Percentiles rank a stretch among this genome's conserved stretches.
phyloP scores from a whole-genome alignment of 2,113 vertebrate genomes.

The Callipepla californica region DNA sequence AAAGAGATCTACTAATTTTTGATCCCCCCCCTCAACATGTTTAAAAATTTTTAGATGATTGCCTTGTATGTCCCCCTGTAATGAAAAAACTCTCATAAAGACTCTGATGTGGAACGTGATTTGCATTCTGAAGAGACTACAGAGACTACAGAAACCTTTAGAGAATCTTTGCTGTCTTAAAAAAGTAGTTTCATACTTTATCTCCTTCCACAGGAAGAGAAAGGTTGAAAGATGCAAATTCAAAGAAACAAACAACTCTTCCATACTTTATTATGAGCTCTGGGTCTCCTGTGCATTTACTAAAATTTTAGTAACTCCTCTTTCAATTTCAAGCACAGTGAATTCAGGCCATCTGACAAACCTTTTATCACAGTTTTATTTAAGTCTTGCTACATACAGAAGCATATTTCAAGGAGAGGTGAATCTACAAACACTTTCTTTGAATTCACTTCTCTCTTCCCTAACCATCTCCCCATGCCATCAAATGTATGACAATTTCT shows the following conservation, averaged over 20 bases:
- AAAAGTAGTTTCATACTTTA: not conserved
- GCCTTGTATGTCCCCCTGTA: constrained; percentile 20
- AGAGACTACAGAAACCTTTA: constrained; percentile 46
- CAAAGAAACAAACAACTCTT: constrained; percentile 50
- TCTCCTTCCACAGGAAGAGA: constrained; percentile 28
- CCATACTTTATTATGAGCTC: not conserved
- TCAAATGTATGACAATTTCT: not conserved
- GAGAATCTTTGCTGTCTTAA: not conserved
- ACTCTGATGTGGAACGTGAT: constrained; percentile 38
- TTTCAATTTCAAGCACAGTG: constrained; percentile 10
- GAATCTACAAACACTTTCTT: not conserved
- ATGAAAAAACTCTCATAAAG: constrained; percentile 34
- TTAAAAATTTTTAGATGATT: not conserved
- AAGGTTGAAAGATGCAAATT: constrained; percentile 42
- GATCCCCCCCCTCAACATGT: constrained; percentile 37
- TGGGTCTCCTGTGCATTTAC: not conserved
- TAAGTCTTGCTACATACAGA: not conserved
- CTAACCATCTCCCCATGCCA: not conserved
- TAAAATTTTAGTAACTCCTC: constrained; percentile 14
- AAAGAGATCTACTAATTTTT: constrained; percentile 34
- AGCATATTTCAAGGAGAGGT: not conserved
- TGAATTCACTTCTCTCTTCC: not conserved
- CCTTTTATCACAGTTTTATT: not conserved
- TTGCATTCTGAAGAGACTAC: constrained; percentile 44
- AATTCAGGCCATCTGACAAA: constrained; percentile 12